Conservation (phyloP, 2,113 vertebrate genomes). For the Aphelocoma coerulescens region DNA sequence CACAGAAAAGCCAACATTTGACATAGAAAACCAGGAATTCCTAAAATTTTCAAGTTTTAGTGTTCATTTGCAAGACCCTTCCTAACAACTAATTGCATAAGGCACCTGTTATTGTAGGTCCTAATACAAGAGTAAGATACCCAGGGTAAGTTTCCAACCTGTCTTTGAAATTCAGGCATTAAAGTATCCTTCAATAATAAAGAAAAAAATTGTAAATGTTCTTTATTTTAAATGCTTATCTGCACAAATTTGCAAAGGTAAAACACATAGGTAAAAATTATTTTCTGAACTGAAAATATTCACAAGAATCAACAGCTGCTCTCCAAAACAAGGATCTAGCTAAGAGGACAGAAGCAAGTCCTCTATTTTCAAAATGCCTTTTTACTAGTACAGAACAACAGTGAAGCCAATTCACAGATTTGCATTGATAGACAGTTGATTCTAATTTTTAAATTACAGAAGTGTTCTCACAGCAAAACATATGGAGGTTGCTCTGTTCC, state of each 20-base stretch:
- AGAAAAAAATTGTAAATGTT: not conserved
- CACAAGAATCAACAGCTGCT: not conserved
- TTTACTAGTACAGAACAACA: not conserved
- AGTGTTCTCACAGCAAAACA: not conserved
- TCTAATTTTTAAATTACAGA: not conserved
- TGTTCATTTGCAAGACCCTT: not conserved
- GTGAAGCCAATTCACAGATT: not conserved
- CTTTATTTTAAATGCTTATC: not conserved
- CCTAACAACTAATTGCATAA: not conserved
- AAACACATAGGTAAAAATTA: not conserved
- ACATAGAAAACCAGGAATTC: not conserved
- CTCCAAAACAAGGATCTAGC: not conserved
- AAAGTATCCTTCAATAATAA: not conserved
- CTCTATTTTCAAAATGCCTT: not conserved
- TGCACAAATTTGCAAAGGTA: not conserved
- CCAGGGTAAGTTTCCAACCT: not conserved
- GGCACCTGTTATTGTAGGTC: not conserved
- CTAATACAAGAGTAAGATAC: not conserved
- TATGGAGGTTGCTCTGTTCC: not conserved
- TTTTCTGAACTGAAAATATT: not conserved
- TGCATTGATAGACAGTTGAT: not conserved
- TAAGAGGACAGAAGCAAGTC: not conserved
- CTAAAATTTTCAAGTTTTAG: not conserved
- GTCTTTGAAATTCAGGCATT: not conserved
- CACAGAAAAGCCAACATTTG: not conserved